These are phyloP conservation scores for Rhabdomys pumilio DNA, from an alignment of 2,797 vertebrate species.

Conservation along the genomic window DNA sequence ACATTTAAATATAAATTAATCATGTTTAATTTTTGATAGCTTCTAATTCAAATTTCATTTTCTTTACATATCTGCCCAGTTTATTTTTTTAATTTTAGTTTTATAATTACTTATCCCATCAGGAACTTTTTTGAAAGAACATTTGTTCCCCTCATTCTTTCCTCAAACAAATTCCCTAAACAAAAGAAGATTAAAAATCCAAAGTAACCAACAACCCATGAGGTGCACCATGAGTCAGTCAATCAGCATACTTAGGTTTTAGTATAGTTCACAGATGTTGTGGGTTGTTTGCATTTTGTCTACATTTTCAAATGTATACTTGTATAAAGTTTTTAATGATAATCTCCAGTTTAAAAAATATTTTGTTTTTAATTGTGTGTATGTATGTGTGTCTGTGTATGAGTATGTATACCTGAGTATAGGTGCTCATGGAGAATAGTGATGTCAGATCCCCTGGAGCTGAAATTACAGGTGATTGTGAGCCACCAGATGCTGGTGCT, in stretches of 20 bases:
- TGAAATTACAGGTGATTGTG: neutral
- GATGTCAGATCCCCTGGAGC: neutral
- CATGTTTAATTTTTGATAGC: slow-evolving; percentile 43
- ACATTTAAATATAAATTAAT: slow-evolving; percentile 37
- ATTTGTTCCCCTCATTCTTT: neutral
- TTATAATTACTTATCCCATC: neutral
- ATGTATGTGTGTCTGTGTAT: neutral
- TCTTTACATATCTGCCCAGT: slow-evolving; percentile 32
- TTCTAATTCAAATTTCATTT: slow-evolving; percentile 65
- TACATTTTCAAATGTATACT: neutral
- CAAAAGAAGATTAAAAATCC: slow-evolving; percentile 43
- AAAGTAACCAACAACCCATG: neutral
- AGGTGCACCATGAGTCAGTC: neutral
- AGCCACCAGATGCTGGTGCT: neutral
- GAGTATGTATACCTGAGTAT: neutral
- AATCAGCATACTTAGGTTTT: neutral
- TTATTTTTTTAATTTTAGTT: neutral
- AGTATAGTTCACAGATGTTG: neutral
- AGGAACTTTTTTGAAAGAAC: neutral
- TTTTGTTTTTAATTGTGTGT: neutral
- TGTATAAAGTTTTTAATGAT: neutral
- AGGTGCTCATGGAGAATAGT: neutral
- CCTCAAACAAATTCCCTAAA: slow-evolving; percentile 33
- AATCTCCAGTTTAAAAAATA: neutral
- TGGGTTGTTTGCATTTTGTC: neutral